Evolutionary conservation across 1,140 invertebrate species (phyloP).

Genomic region (Pseudomyrmex pallidus): DNA sequence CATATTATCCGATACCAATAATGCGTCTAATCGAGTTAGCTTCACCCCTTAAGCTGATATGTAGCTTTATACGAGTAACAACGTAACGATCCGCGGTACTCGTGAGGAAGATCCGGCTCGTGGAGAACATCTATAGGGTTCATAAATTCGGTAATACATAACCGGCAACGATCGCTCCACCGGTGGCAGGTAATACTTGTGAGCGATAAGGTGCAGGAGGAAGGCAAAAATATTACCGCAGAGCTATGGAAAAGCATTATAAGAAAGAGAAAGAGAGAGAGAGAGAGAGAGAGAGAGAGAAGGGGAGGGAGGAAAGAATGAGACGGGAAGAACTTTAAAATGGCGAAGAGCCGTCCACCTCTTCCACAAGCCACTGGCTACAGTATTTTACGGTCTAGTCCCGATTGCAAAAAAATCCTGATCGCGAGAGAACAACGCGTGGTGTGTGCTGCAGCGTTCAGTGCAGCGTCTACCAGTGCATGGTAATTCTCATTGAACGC

Average conservation of each 20-base stretch:
- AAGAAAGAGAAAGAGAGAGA: conserved; percentile 10
- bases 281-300: neutral
- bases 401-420: conserved; percentile 67
- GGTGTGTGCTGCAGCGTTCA: conserved; percentile 5
- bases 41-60: conserved; percentile 84
- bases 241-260: neutral
- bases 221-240: conserved; percentile 31
- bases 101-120: conserved; percentile 48
- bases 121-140: conserved; percentile 23
- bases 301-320: neutral
- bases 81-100: conserved; percentile 73
- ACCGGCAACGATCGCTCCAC: conserved; percentile 39
- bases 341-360: conserved; percentile 27
- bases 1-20: conserved; percentile 86
- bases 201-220: conserved; percentile 12
- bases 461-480: conserved; percentile 18
- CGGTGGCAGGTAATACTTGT: conserved; percentile 61
- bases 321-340: neutral
- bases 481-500: conserved; percentile 72
- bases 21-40: conserved; percentile 85
- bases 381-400: conserved; percentile 60
- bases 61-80: conserved; percentile 82
- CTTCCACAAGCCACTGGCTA: conserved; percentile 31
- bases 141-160: conserved; percentile 55
- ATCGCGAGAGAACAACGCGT: conserved; percentile 36